Conservation (phyloP, 2,113 vertebrate species). For the Lagopus muta region DNA sequence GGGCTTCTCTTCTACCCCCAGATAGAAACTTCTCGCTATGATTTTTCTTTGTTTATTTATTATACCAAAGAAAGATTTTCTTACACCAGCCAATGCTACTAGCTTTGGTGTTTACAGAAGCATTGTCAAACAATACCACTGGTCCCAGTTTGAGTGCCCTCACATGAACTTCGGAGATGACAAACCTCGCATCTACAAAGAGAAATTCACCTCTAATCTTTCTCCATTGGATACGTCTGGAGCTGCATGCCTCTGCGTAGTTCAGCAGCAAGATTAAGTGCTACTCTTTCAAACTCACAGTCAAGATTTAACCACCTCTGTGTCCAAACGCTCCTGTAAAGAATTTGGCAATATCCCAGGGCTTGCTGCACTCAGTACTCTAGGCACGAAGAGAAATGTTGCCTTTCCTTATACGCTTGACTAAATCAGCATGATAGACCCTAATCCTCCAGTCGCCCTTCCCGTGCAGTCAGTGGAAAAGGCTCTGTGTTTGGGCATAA, state of each 20-base stretch:
- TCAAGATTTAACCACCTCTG: not conserved
- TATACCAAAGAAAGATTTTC: not conserved
- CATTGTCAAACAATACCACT: not conserved
- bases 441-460: not conserved
- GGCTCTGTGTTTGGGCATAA: constrained; percentile 41
- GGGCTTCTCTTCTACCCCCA: not conserved
- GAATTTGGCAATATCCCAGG: not conserved
- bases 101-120: not conserved
- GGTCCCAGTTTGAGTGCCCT: not conserved
- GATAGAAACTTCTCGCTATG: not conserved
- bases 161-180: not conserved
- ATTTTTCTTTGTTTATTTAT: not conserved
- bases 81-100: not conserved
- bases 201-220: not conserved
- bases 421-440: not conserved
- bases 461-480: constrained; percentile 26
- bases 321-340: not conserved
- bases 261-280: not conserved
- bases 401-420: not conserved
- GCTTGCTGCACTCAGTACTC: not conserved
- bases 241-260: not conserved
- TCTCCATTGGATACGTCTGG: not conserved
- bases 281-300: not conserved
- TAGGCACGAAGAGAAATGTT: not conserved
- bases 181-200: not conserved